phyloP scores from a whole-genome alignment of 2,888 invertebrate genomes.

The Brachyopa scutellaris region DNA sequence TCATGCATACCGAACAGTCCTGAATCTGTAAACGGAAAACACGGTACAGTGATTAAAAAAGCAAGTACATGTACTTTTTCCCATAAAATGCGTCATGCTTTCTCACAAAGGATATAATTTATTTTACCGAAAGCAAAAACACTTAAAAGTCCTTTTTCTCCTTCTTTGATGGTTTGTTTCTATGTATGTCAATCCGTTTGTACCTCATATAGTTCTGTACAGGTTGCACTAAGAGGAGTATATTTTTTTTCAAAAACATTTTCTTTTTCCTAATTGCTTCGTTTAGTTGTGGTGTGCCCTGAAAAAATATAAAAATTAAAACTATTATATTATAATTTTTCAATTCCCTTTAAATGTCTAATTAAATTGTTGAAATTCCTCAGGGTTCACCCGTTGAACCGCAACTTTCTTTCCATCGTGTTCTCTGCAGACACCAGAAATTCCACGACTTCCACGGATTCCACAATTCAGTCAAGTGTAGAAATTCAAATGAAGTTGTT shows the following conservation, averaged over 20 bases:
- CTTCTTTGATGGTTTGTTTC: slow-evolving; percentile 48
- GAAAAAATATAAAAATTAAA: not conserved
- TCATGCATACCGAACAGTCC: slow-evolving; percentile 35
- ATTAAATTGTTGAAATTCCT: slow-evolving; percentile 18
- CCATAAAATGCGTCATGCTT: slow-evolving; percentile 20
- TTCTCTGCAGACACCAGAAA: slow-evolving; percentile 15
- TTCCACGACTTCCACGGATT: slow-evolving; percentile 24
- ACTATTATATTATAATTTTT: no score
- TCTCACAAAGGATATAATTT: slow-evolving; percentile 41
- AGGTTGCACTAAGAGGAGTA: not conserved
- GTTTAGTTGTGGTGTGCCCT: not conserved
- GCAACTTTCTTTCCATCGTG: slow-evolving; percentile 43
- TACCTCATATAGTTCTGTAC: not conserved
- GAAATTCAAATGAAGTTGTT: slow-evolving; percentile 45
- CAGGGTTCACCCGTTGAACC: slow-evolving; percentile 3
- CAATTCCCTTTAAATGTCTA: not conserved
- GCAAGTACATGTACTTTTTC: slow-evolving; percentile 63
- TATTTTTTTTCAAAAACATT: not conserved
- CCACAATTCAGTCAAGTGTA: not conserved
- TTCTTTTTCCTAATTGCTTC: slow-evolving; percentile 13
- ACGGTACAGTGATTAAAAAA: slow-evolving; percentile 64
- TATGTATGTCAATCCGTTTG: slow-evolving; percentile 45
- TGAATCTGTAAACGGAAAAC: slow-evolving; percentile 36
- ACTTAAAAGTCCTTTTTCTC: slow-evolving; percentile 45
- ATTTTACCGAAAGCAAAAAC: slow-evolving; percentile 29